Conservation (phyloP, 2,797 vertebrate genomes). For the Arnoldichthys spilopterus region DNA sequence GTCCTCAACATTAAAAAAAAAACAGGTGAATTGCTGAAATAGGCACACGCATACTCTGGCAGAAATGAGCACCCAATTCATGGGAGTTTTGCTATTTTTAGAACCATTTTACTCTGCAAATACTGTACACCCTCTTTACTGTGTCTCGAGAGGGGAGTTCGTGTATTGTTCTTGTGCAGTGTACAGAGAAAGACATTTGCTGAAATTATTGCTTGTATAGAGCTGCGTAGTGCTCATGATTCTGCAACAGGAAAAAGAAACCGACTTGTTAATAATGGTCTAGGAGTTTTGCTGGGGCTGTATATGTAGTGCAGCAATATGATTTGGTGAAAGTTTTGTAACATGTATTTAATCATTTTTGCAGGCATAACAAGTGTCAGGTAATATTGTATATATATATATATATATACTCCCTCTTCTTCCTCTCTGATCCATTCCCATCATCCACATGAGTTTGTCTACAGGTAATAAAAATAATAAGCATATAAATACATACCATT, state of each 20-base stretch:
- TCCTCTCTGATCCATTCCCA: too few species aligned
- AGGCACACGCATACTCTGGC: too few species aligned
- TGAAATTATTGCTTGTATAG: conserved; percentile 21
- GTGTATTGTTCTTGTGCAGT: conserved; percentile 27
- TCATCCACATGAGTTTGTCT: too few species aligned
- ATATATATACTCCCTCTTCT: too few species aligned
- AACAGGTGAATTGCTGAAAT: not conserved
- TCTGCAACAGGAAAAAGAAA: conserved; percentile 2
- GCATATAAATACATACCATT: too few species aligned
- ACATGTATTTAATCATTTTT: too few species aligned
- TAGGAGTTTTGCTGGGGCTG: not conserved
- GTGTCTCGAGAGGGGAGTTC: conserved; percentile 22
- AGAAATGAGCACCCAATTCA: too few species aligned
- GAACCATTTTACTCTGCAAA: conserved; percentile 5
- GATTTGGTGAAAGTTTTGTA: too few species aligned
- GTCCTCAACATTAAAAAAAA: too few species aligned
- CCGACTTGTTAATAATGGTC: not conserved
- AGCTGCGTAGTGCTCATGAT: not conserved
- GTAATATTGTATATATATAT: too few species aligned
- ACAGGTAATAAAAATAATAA: too few species aligned
- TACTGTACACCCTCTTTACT: conserved; percentile 5
- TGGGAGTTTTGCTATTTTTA: conserved; percentile 24
- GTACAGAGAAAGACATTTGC: conserved; percentile 28
- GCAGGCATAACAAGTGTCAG: too few species aligned
- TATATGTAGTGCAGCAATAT: not conserved